Conservation (phyloP, 2,113 vertebrate genomes). For the Ammospiza nelsoni region DNA sequence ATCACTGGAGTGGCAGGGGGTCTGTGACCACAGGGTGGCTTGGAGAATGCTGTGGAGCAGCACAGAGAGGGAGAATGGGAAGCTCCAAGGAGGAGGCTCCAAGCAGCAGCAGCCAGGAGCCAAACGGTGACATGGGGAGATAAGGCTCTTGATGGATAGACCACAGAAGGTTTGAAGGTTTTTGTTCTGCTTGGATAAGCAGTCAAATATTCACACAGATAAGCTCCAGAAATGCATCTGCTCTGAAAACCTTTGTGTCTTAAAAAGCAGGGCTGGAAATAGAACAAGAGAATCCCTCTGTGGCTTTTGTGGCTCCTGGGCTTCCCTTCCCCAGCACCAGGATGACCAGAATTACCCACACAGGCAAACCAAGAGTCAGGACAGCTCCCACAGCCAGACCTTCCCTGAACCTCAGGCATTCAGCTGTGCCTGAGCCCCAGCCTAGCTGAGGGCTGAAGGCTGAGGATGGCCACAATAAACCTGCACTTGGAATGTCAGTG, state of each 20-base stretch:
- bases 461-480: not conserved
- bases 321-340: not conserved
- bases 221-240: conserved; percentile 43
- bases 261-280: conserved; percentile 25
- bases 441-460: not conserved
- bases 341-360: not conserved
- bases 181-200: conserved; percentile 32
- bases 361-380: not conserved
- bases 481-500: not conserved
- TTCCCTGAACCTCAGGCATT: not conserved
- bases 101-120: not conserved
- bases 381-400: not conserved
- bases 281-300: not conserved
- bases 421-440: not conserved
- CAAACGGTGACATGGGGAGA: not conserved
- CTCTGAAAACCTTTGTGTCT: conserved; percentile 27
- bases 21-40: not conserved
- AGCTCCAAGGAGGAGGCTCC: not conserved
- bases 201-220: conserved; percentile 43
- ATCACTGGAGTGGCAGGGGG: not conserved
- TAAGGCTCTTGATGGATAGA: conserved; percentile 62
- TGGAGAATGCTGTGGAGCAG: not conserved
- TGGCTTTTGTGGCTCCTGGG: not conserved
- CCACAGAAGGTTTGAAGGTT: conserved; percentile 46
- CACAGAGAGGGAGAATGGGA: not conserved